Base-by-base conservation (phyloP, 2,113 vertebrate species). In the Clarias gariepinus region DNA sequence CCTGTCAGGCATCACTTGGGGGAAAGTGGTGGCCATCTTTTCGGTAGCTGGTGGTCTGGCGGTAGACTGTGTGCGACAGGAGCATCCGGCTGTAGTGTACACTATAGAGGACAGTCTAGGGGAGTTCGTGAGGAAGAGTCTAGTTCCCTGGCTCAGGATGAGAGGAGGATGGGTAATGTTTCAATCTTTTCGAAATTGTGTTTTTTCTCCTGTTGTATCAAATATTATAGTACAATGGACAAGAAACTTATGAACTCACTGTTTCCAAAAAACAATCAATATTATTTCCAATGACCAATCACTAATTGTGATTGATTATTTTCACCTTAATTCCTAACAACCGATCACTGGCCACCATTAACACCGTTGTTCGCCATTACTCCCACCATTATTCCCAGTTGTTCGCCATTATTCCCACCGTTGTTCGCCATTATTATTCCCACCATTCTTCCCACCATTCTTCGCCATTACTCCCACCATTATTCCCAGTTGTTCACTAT, bases 91-190 rank as follows among this genome's bases (percentile, higher is more conserved):
- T 81, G 95, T 96, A 89, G 96, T 99, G 0, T 95, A 97, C 33
- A 95, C 95, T 78, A 94, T 99, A 0, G 97, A 99, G 0, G 97
- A 99, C 91, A 97, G 96, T 91, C 92, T 99, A 69, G 98, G 97
- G 8, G 98, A 98, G 81, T 97, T 99, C 36, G 96, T 98, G 8
- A 95, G 95, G 89, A 98, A 96, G 93, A 96, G 95, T 33, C 90
- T 99, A 91, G 96, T 95, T 25, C 92, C 92, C 0, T 99, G 98
- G 98, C 95, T 99, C 85, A 96, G 96, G 89, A 95, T 95, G 86
- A 95, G 96, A 18, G 98, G 98, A 5, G 98, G 98, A 94, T 99
- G 98, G 98, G 98, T 99, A 92, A 96, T 96, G 47, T 4, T 10
- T 33, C 21, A 0, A 19, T 30, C 21, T 55, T 47, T 77, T 25